These are phyloP conservation scores for Serilophus lunatus DNA, from an alignment of 2,113 vertebrate genomes.

Conservation along the genomic window DNA sequence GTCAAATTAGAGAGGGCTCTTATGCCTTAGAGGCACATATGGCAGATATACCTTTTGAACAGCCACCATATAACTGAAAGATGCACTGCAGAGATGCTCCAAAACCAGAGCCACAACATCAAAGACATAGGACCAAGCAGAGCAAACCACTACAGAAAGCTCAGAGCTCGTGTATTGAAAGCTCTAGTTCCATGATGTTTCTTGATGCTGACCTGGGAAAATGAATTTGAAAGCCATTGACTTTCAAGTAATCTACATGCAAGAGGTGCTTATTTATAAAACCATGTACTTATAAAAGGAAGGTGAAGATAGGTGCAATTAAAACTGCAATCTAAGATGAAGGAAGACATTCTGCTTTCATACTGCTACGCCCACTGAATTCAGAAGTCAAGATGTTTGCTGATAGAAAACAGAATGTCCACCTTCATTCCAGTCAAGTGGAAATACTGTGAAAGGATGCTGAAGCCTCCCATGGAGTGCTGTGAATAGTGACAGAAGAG, in stretches of 20 bases:
- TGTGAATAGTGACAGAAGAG: neutral
- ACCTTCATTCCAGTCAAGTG: neutral
- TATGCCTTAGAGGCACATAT: fast-evolving
- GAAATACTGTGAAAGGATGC: neutral
- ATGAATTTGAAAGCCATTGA: neutral
- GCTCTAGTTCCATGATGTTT: conserved; percentile 73
- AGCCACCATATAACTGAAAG: neutral
- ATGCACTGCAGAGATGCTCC: neutral
- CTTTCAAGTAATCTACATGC: neutral
- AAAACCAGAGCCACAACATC: neutral
- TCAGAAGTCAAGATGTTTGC: neutral
- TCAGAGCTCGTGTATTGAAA: conserved; percentile 77
- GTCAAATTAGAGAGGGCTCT: neutral
- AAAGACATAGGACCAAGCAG: neutral
- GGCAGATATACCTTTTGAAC: neutral
- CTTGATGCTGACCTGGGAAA: conserved; percentile 72
- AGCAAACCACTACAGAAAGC: conserved; percentile 74
- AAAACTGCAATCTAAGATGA: neutral
- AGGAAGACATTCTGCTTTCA: neutral
- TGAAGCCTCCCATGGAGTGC: neutral
- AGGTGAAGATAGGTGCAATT: neutral
- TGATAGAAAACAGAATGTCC: neutral
- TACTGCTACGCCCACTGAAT: neutral
- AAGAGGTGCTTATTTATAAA: neutral
- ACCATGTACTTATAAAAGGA: neutral